phyloP scores from a whole-genome alignment of 2,888 invertebrate species.

The Cynaeus angustus region DNA sequence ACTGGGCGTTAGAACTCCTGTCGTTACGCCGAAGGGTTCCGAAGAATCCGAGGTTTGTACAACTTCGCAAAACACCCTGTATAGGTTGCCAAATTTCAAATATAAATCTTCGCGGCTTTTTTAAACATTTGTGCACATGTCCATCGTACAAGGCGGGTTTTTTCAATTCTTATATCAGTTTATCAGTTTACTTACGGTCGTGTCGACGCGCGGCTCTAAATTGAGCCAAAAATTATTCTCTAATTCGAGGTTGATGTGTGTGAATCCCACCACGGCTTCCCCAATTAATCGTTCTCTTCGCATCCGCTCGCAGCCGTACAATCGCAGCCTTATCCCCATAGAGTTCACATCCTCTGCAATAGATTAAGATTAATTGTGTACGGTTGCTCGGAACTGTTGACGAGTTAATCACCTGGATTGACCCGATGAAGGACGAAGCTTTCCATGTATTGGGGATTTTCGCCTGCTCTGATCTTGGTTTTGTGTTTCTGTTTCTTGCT shows the following conservation, averaged over 20 bases:
- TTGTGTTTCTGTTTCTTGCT: constrained; percentile 96
- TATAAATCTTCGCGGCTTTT: too few relatives aligned
- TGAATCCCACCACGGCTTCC: constrained; percentile 92
- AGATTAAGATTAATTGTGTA: constrained; percentile 12
- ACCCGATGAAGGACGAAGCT: constrained; percentile 93
- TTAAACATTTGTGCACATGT: too few relatives aligned
- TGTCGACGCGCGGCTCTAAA: constrained; percentile 81
- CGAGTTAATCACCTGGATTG: constrained; percentile 79
- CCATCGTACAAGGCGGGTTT: too few relatives aligned
- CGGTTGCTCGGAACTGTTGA: background rate
- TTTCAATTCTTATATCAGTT: too few relatives aligned
- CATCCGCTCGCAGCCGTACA: constrained; percentile 95
- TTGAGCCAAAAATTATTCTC: constrained; percentile 94
- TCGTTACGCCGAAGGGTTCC: too few relatives aligned
- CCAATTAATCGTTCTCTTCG: constrained; percentile 93
- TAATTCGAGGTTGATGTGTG: constrained; percentile 90
- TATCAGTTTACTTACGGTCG: constrained; percentile 73
- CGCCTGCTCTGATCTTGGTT: constrained; percentile 92
- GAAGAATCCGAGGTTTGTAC: too few relatives aligned
- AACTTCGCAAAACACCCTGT: too few relatives aligned
- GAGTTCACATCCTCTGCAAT: constrained; percentile 90
- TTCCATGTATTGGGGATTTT: constrained; percentile 94
- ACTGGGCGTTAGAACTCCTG: too few relatives aligned
- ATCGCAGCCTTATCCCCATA: constrained; percentile 90
- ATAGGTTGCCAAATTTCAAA: too few relatives aligned